Conservation (phyloP, 2,888 invertebrate genomes). For the Parapristionchus giblindavisi region DNA sequence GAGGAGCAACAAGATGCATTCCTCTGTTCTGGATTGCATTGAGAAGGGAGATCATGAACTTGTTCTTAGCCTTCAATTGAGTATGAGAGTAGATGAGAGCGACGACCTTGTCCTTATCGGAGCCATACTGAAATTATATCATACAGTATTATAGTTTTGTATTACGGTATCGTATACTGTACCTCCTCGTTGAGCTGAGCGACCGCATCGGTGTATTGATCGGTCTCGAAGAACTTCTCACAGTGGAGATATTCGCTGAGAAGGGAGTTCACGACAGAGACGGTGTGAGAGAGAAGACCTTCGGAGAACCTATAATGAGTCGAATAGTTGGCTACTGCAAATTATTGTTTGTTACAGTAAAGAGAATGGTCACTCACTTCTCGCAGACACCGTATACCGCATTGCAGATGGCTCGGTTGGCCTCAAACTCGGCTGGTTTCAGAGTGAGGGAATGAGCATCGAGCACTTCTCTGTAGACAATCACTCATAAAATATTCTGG, state of each 20-base stretch:
- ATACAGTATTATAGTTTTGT: background rate
- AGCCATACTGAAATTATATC: slow-evolving; percentile 40
- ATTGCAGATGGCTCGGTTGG: slow-evolving; percentile 40
- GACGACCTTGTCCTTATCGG: slow-evolving; percentile 59
- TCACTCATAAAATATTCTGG: background rate
- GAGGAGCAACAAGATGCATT: slow-evolving; percentile 43
- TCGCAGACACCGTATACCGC: slow-evolving; percentile 46
- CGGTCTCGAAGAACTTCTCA: slow-evolving; percentile 58
- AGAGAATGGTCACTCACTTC: slow-evolving; percentile 31
- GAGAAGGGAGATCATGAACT: slow-evolving; percentile 52
- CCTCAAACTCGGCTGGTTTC: slow-evolving; percentile 39
- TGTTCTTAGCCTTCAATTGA: slow-evolving; percentile 56
- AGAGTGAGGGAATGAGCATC: slow-evolving; percentile 34
- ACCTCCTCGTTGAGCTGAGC: slow-evolving; percentile 52
- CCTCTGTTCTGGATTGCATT: slow-evolving; percentile 42
- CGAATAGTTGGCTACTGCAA: background rate
- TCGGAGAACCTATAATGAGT: slow-evolving; percentile 23
- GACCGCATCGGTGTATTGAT: slow-evolving; percentile 57
- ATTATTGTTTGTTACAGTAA: background rate
- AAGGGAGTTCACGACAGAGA: slow-evolving; percentile 46
- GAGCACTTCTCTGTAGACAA: slow-evolving; percentile 9
- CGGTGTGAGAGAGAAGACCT: slow-evolving; percentile 30
- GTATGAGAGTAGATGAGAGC: slow-evolving; percentile 68
- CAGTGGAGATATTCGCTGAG: slow-evolving; percentile 50
- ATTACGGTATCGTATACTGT: background rate